phyloP scores from a whole-genome alignment of 2,888 invertebrate genomes.

The Cataglyphis livida region DNA sequence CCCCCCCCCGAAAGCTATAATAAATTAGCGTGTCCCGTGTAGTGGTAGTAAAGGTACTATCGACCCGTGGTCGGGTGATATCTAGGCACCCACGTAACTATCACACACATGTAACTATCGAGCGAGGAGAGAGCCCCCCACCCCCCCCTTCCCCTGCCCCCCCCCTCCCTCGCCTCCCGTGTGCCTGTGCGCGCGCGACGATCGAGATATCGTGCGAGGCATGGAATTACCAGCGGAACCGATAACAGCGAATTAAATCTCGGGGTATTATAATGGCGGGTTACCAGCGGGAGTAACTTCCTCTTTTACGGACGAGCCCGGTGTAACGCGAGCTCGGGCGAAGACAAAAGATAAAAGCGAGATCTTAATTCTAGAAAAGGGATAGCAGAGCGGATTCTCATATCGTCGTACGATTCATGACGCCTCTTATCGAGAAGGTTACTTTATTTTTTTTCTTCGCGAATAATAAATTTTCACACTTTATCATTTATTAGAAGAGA shows the following conservation, averaged over 20 bases:
- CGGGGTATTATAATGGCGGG: constrained; percentile 50
- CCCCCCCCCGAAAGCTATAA: constrained; percentile 54
- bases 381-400: constrained; percentile 40
- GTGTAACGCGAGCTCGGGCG: constrained; percentile 35
- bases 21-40: constrained; percentile 46
- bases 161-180: neutral
- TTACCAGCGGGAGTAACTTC: constrained; percentile 43
- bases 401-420: neutral
- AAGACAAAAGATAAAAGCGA: constrained; percentile 44
- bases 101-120: constrained; percentile 34
- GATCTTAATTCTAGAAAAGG: constrained; percentile 12
- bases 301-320: constrained; percentile 42
- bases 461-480: neutral
- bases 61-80: constrained; percentile 32
- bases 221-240: constrained; percentile 52
- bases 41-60: constrained; percentile 38
- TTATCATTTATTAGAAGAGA: neutral
- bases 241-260: constrained; percentile 56
- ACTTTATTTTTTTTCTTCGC: neutral
- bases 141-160: accelerated
- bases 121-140: constrained; percentile 7
- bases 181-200: constrained; percentile 1
- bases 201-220: constrained; percentile 46
- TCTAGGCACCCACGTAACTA: constrained; percentile 44
- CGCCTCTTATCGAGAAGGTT: constrained; percentile 26